Conservation (phyloP, 1,140 invertebrate species). For the Cotesia chilonis region DNA sequence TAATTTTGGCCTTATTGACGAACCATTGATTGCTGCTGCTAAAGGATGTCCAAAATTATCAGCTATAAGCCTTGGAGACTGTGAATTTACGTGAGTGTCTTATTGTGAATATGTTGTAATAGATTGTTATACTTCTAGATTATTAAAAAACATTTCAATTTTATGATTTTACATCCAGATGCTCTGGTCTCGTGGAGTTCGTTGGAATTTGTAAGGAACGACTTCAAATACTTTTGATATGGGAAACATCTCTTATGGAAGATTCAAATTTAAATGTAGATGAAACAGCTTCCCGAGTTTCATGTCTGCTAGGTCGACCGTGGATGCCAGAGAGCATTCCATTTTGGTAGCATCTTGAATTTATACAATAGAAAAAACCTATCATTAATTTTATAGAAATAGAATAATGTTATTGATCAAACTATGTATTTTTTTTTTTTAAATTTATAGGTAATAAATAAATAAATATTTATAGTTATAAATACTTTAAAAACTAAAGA, state of each 20-base stretch:
- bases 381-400: no score
- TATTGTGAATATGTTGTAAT: slow-evolving; percentile 25
- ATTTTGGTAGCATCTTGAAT: slow-evolving; percentile 47
- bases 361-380: neutral
- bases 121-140: neutral
- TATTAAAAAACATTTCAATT: neutral
- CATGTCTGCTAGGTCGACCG: slow-evolving; percentile 51
- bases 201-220: slow-evolving; percentile 52
- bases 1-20: slow-evolving; percentile 50
- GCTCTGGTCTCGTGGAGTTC: slow-evolving; percentile 57
- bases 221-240: slow-evolving; percentile 54
- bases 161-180: slow-evolving; percentile 45
- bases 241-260: slow-evolving; percentile 59
- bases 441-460: no score
- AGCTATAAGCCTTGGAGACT: slow-evolving; percentile 59
- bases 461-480: no score
- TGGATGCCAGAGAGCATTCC: slow-evolving; percentile 63
- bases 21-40: slow-evolving; percentile 50
- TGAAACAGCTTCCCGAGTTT: slow-evolving; percentile 49
- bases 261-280: slow-evolving; percentile 54
- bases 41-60: slow-evolving; percentile 51
- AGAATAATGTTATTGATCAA: no score
- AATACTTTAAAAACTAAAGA: no score
- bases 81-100: slow-evolving; percentile 56
- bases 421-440: no score